Conservation (phyloP, 2,888 invertebrate genomes). For the Cosmia trapezina region DNA sequence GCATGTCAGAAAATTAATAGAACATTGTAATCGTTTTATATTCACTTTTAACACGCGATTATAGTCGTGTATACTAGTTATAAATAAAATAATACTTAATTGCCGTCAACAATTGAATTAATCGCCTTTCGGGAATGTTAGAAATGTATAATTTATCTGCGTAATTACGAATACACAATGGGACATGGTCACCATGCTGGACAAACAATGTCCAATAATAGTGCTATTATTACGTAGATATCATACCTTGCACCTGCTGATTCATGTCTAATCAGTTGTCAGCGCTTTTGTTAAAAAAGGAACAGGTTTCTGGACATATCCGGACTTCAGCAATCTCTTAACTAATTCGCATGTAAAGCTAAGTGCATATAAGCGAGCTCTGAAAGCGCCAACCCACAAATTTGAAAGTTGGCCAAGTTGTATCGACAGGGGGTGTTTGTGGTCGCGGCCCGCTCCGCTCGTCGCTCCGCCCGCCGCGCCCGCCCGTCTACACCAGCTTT, state of each 20-base stretch:
- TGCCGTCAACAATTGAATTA: slow-evolving; percentile 59
- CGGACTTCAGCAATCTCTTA: slow-evolving; percentile 25
- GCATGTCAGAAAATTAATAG: slow-evolving; percentile 55
- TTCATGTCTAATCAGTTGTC: neutral
- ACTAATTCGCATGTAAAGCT: slow-evolving; percentile 57
- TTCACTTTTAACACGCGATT: slow-evolving; percentile 59
- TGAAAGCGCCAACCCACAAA: slow-evolving; percentile 87
- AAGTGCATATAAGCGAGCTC: slow-evolving; percentile 68
- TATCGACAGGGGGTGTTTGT: slow-evolving; percentile 78
- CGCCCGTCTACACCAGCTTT: slow-evolving; percentile 50
- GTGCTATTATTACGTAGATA: no score
- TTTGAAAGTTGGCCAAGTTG: slow-evolving; percentile 88
- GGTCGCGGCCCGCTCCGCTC: slow-evolving; percentile 73
- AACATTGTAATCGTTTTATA: slow-evolving; percentile 58
- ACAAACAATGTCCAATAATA: slow-evolving; percentile 1
- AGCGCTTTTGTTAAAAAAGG: neutral
- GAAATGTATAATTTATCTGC: slow-evolving; percentile 41
- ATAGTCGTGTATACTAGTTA: slow-evolving; percentile 43
- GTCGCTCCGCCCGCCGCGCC: slow-evolving; percentile 61
- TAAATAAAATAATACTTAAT: slow-evolving; percentile 58
- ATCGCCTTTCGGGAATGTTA: slow-evolving; percentile 41
- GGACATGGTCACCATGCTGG: slow-evolving; percentile 13
- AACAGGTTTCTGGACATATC: slow-evolving; percentile 2
- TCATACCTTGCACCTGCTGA: neutral
- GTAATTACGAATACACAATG: slow-evolving; percentile 17